phyloP scores from a whole-genome alignment of 1,140 invertebrate genomes.

The Micrasema longulum region DNA sequence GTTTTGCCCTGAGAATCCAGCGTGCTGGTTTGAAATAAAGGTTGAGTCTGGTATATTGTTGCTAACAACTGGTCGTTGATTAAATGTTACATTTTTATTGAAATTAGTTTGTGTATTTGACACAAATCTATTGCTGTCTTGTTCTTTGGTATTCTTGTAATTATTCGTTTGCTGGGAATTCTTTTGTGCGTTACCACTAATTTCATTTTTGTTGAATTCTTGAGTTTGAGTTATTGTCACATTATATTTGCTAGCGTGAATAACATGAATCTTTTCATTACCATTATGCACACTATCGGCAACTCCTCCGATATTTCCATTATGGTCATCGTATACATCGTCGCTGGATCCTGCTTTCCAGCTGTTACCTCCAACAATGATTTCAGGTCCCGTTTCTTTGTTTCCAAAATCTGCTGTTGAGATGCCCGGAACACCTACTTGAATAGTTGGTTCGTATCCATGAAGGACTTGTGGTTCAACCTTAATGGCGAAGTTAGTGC shows the following conservation, averaged over 20 bases:
- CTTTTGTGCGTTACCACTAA: no score
- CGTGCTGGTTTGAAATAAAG: neutral
- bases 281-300: conserved; percentile 51
- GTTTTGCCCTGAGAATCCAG: neutral
- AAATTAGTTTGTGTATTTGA: neutral
- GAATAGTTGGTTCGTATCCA: conserved; percentile 37
- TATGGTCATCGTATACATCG: conserved; percentile 53
- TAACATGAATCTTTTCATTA: conserved; percentile 51
- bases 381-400: conserved; percentile 53
- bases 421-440: conserved; percentile 32
- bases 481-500: conserved; percentile 66
- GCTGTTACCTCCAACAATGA: conserved; percentile 58
- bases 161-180: no score
- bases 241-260: conserved; percentile 43
- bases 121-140: no score
- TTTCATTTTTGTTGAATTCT: conserved; percentile 1
- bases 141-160: no score
- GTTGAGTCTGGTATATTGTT: conserved; percentile 24
- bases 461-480: conserved; percentile 57
- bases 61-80: conserved; percentile 19
- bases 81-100: conserved; percentile 16
- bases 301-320: conserved; percentile 48
- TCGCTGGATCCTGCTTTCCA: conserved; percentile 59
- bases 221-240: neutral
- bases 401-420: conserved; percentile 45